Evolutionary conservation across 2,888 invertebrate species (phyloP).

Genomic region (Tanytarsus gracilentus): DNA sequence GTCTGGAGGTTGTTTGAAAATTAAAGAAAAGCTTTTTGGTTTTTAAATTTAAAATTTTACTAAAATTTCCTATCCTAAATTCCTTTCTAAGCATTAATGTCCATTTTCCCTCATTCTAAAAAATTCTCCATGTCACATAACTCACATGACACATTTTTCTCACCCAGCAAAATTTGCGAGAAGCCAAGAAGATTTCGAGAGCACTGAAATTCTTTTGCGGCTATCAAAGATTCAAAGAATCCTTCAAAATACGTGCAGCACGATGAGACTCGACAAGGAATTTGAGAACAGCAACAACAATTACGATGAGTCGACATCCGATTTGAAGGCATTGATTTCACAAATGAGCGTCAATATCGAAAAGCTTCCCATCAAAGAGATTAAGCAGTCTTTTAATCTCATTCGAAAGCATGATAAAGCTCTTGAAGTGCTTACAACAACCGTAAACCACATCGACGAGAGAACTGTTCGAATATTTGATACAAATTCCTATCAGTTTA

Average conservation of each 20-base stretch:
- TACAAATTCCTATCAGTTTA: constrained; percentile 33
- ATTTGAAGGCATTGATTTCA: constrained; percentile 24
- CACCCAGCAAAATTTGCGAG: constrained; percentile 32
- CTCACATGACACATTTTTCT: no score
- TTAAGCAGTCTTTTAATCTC: constrained; percentile 35
- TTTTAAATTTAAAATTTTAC: no score
- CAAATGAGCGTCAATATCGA: constrained; percentile 29
- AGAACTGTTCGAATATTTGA: constrained; percentile 35
- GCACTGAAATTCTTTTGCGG: constrained; percentile 9
- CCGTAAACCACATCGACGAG: constrained; percentile 36
- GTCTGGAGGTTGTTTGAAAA: no score
- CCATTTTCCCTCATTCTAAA: no score
- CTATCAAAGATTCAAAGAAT: constrained; percentile 13
- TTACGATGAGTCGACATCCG: constrained; percentile 3
- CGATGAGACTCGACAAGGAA: constrained; percentile 28
- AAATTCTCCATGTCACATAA: no score
- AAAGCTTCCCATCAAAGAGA: constrained; percentile 33
- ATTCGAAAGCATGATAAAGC: constrained; percentile 35
- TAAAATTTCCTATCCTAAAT: no score
- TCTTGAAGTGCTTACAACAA: constrained; percentile 38
- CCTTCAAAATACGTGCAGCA: constrained; percentile 29
- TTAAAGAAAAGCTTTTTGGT: no score
- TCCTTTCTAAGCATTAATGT: no score
- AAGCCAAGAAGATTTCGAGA: constrained; percentile 29
- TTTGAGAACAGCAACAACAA: background rate